Percentiles rank a stretch among this genome's conserved stretches.
These are phyloP conservation scores for Leptinotarsa rubiginosa DNA, from an alignment of 2,888 invertebrate species.

Conservation along the genomic window DNA sequence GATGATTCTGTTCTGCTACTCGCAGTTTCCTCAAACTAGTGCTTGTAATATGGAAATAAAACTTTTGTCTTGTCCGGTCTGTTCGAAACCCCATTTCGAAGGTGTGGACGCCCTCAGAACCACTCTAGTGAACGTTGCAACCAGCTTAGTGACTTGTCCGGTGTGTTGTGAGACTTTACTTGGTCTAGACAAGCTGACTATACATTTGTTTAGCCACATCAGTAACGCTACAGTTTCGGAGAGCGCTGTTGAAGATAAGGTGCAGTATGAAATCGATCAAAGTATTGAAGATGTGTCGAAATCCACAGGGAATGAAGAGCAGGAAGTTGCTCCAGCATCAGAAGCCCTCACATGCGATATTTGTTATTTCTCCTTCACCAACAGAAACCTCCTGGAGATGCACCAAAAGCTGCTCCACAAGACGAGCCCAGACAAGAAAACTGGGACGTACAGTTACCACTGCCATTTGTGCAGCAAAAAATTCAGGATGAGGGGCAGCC, in stretches of 20 bases:
- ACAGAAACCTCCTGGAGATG: constrained; percentile 77
- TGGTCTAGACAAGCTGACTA: constrained; percentile 85
- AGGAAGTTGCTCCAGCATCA: not conserved
- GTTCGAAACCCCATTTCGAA: constrained; percentile 79
- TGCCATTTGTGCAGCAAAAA: constrained; percentile 84
- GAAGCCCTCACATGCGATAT: constrained; percentile 71
- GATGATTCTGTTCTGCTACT: constrained; percentile 25
- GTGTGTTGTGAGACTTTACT: constrained; percentile 80
- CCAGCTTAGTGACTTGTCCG: constrained; percentile 80
- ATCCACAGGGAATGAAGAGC: not conserved
- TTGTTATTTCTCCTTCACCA: constrained; percentile 79
- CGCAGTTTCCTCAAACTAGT: constrained; percentile 9
- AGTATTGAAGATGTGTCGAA: constrained; percentile 49
- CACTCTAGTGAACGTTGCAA: constrained; percentile 80
- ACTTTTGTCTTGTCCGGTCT: constrained; percentile 80
- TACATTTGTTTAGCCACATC: constrained; percentile 77
- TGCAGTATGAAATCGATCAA: constrained; percentile 53
- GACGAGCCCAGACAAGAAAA: constrained; percentile 60
- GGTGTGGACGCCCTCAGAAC: constrained; percentile 78
- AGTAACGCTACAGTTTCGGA: constrained; percentile 11
- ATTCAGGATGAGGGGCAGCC: constrained; percentile 84
- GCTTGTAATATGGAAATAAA: constrained; percentile 51
- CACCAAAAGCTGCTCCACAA: constrained; percentile 80
- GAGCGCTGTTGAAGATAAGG: constrained; percentile 23
- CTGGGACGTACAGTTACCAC: constrained; percentile 68